phyloP scores from a whole-genome alignment of 2,888 invertebrate species.

The Cerceris ruficornis region DNA sequence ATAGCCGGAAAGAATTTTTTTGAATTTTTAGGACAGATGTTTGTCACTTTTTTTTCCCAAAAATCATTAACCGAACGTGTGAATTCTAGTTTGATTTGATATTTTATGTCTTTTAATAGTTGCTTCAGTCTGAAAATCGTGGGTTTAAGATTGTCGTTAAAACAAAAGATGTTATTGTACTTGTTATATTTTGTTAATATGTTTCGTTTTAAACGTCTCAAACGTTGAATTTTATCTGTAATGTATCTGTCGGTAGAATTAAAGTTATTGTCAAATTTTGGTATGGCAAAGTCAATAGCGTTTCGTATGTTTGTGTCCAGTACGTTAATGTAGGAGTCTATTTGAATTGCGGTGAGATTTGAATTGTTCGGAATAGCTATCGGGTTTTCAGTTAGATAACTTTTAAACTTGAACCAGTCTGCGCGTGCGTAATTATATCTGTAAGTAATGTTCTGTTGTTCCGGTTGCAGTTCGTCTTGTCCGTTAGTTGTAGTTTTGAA shows the following conservation, averaged over 20 bases:
- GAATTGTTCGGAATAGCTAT: background rate
- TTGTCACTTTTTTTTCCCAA: background rate
- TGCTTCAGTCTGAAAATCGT: background rate
- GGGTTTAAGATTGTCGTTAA: no score
- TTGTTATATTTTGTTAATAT: background rate
- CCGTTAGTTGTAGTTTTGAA: background rate
- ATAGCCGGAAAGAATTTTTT: constrained; percentile 8
- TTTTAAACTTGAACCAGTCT: constrained; percentile 4
- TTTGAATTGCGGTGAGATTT: constrained; percentile 10
- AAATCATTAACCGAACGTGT: background rate
- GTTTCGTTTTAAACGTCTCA: background rate
- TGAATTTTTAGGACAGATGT: background rate
- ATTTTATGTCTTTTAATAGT: background rate
- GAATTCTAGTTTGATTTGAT: background rate
- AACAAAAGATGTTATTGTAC: background rate
- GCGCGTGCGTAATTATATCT: constrained; percentile 1
- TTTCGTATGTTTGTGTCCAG: background rate
- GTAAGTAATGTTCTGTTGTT: background rate
- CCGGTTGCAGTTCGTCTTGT: background rate
- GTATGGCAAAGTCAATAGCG: background rate
- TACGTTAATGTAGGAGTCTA: background rate
- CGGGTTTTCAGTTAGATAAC: background rate
- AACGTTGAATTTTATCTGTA: background rate
- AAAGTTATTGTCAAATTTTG: background rate
- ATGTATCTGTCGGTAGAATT: constrained; percentile 14